These are phyloP conservation scores for Uria lomvia DNA, from an alignment of 2,113 vertebrate species.

Conservation along the genomic window DNA sequence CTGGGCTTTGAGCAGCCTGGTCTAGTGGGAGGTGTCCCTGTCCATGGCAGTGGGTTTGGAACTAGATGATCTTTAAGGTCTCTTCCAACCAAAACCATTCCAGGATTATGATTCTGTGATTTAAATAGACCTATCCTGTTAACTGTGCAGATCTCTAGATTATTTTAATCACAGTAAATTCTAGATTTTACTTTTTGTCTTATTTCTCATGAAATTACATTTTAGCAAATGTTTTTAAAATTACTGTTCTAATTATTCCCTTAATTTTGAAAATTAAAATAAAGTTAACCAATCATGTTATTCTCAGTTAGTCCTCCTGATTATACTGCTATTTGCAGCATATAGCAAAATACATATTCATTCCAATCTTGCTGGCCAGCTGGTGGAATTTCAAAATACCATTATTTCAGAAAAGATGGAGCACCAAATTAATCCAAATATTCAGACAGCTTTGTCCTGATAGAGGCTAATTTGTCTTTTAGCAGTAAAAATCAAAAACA, in stretches of 20 bases:
- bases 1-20: not conserved
- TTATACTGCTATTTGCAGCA: not conserved
- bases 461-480: constrained; percentile 34
- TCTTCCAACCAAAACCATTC: not conserved
- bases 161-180: not conserved
- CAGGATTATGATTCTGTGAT: not conserved
- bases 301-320: not conserved
- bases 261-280: not conserved
- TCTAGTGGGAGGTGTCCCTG: not conserved
- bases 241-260: not conserved
- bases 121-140: not conserved
- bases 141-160: not conserved
- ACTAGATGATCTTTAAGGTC: not conserved
- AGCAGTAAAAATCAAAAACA: constrained; percentile 26
- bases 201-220: not conserved
- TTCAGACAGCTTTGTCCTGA: not conserved
- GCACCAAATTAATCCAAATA: constrained; percentile 46
- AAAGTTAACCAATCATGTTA: not conserved
- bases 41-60: not conserved
- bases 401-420: constrained; percentile 46
- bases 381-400: constrained; percentile 14
- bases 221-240: not conserved
- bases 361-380: constrained; percentile 22
- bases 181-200: not conserved
- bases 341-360: constrained; percentile 28